Evolutionary conservation across 2,797 vertebrate species (phyloP), one percentile per base, ranked within the genome.

Genomic region (Manis crassicaudata): DNA sequence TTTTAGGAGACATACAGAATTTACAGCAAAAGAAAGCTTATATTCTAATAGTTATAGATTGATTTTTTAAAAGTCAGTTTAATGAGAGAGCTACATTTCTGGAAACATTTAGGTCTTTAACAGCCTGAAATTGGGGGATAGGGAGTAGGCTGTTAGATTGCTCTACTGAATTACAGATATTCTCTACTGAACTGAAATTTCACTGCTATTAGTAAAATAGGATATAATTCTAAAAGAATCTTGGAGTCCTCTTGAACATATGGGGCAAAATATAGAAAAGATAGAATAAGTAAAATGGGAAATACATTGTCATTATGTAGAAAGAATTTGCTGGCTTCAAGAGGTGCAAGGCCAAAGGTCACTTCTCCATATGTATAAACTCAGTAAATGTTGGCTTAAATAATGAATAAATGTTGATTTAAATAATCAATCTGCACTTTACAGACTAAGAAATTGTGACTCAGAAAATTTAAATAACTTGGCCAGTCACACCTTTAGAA

Each of bases 161-260:
- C 12, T 81, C 27, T 76, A 56, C 70, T 72, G 32, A 95, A 95
- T 94, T 90, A 75, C 50, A 76, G 67, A 60, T 95, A 95, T 37
- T 96, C 76, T 92, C 46, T 67, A 68, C 43, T 50, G 17, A 89
- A 87, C 35, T 90, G 37, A 97, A 93, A 93, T 90, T 90, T 92
- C 29, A 95, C 13, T 82, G 46, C 27, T 68, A 63, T 95, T 96
- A 90, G 40, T 67, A 93, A 97, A 81, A 94, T 81, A 84, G 23
- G 56, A 90, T 83, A 83, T 92, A 88, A 94, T 93, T 92, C 70
- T 77, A 46, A 90, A 92, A 67, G 35, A 96, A 90, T 77, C 32
- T 60, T 52, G 23, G 21, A 81, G 40, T 93, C 73, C 32, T 68
- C 62, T 90, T 86, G 54, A 92, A 94, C 56, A 95, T 84, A 84